Conservation (phyloP, 2,113 vertebrate species). For the Thomomys bottae region DNA sequence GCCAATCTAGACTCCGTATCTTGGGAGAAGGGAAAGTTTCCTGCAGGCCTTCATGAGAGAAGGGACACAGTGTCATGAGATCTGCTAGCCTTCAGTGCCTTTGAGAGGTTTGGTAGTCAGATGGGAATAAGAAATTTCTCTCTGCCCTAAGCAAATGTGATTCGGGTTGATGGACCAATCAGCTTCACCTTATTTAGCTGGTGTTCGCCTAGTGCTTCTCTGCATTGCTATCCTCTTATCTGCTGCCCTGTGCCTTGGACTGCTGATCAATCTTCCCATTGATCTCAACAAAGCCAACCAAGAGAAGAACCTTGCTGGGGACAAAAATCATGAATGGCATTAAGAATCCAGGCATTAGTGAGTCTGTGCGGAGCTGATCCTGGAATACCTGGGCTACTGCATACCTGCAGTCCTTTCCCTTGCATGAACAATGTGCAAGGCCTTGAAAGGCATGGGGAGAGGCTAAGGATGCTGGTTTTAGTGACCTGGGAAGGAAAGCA, state of each 20-base stretch:
- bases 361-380: background rate
- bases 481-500: background rate
- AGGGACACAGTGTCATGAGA: background rate
- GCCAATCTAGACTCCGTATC: background rate
- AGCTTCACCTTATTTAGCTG: background rate
- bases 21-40: background rate
- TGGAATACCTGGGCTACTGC: background rate
- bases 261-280: background rate
- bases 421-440: background rate
- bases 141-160: background rate
- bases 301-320: background rate
- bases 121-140: background rate
- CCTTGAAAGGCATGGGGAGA: background rate
- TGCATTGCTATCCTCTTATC: background rate
- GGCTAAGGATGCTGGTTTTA: background rate
- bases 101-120: background rate
- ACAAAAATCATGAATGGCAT: background rate
- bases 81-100: background rate
- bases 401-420: background rate
- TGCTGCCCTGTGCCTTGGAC: background rate
- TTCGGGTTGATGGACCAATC: background rate
- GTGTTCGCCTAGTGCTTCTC: background rate
- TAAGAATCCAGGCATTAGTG: background rate
- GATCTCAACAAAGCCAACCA: conserved; percentile 20
- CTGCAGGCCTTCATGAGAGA: background rate